phyloP scores from a whole-genome alignment of 2,888 invertebrate genomes.

The Hanleya hanleyi region DNA sequence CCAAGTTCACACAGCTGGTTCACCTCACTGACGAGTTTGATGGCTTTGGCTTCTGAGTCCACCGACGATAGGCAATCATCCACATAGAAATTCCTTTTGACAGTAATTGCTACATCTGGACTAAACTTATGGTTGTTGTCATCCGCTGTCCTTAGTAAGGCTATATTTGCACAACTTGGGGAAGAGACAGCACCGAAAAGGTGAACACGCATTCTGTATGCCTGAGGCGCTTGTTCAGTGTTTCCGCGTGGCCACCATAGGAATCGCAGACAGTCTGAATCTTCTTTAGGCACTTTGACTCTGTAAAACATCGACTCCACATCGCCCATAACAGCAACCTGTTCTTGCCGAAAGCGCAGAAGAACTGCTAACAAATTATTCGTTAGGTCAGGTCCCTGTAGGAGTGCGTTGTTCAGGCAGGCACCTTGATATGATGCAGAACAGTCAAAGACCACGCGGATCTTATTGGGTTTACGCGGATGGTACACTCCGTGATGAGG shows the following conservation, averaged over 20 bases:
- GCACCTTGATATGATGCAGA: conserved; percentile 4
- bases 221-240: not conserved
- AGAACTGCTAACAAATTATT: conserved; percentile 10
- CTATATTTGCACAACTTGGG: no score
- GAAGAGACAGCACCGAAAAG: no score
- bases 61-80: no score
- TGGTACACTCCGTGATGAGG: conserved; percentile 25
- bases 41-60: no score
- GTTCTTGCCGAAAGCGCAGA: conserved; percentile 8
- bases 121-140: no score
- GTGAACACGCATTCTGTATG: no score
- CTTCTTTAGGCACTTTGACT: conserved; percentile 7
- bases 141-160: no score
- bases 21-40: no score
- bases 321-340: conserved; percentile 12
- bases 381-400: conserved; percentile 19
- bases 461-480: conserved; percentile 6
- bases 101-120: no score
- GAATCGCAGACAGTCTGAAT: conserved; percentile 3
- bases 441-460: conserved; percentile 16
- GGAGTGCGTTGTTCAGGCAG: conserved; percentile 3
- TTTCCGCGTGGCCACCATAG: conserved; percentile 11
- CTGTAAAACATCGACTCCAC: conserved; percentile 14
- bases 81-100: no score
- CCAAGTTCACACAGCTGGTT: not conserved